Base-by-base conservation (phyloP, 37 sponge, comb jelly and placozoan species). In the Halichondria panicea region DNA sequence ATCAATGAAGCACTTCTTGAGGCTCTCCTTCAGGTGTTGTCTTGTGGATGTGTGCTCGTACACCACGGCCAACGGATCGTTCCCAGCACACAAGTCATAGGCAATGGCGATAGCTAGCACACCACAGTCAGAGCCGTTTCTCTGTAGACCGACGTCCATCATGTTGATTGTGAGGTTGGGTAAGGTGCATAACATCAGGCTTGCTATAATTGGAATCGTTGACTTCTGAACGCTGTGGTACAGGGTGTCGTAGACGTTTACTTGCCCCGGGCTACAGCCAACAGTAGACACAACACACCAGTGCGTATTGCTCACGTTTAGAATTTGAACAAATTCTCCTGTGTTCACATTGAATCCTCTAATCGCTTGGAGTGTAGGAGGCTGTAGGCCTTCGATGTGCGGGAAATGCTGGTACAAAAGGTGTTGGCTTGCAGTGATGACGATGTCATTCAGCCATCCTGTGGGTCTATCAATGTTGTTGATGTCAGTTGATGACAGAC, bases 281-380 rank as follows among this genome's bases (percentile, higher is more conserved):
- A 58, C 59, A 58, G 11, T 58, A 6, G 59, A 58, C 5, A 58
- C 59, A 7, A 58, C 59, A 58, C 59, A 58, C 59, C 59, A 58
- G 59, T 58, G 59, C 28, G 6, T 58, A 15, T 18, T 18, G 7
- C 59, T 6, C 11, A 58, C 59, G n/a, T 58, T 24, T 28, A 58
- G 11, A 15, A 58, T 58, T 15, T 58, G 59, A 7, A 58, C 59
- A 58, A 58, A 58, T 15, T 48, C 52, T 58, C n/a, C 25, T 7
- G n/a, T 6, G 7, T 58, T 7, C 6, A 22, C n/a, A 7, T 18
- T 21, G 11, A 18, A 22, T 22, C 52, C 52, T 11, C 15, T 11
- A 11, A 48, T 18, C 52, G 11, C 15, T 48, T 15, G 13, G 52
- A 48, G 59, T 15, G 25, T 30, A 22, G 59, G 59, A 22, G 11